These are phyloP conservation scores for Watsonalla cultraria DNA, from an alignment of 2,888 invertebrate genomes.

Conservation along the genomic window DNA sequence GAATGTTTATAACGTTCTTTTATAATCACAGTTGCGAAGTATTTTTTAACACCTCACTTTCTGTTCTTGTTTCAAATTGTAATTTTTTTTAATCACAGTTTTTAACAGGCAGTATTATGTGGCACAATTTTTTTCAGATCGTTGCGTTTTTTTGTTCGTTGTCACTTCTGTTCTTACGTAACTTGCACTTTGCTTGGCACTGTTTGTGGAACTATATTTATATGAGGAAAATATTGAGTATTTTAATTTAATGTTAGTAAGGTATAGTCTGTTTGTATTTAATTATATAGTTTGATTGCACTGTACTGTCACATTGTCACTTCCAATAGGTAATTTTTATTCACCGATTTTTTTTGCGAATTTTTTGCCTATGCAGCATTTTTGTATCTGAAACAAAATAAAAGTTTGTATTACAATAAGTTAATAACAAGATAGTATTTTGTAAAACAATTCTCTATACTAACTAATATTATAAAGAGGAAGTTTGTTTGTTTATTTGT, in stretches of 20 bases:
- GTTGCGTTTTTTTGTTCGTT: slow-evolving; percentile 42
- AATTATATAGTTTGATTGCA: slow-evolving; percentile 1
- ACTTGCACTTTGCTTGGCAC: slow-evolving; percentile 47
- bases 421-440: not conserved
- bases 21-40: not conserved
- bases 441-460: too few relatives aligned
- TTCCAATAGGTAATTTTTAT: slow-evolving; percentile 3
- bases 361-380: slow-evolving; percentile 58
- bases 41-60: not conserved
- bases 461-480: too few relatives aligned
- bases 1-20: not conserved
- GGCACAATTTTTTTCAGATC: slow-evolving; percentile 32
- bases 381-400: slow-evolving; percentile 49
- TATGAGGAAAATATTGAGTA: slow-evolving; percentile 48
- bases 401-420: slow-evolving; percentile 5
- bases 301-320: slow-evolving; percentile 48
- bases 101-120: slow-evolving; percentile 16
- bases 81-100: slow-evolving; percentile 7
- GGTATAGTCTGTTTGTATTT: slow-evolving; percentile 20
- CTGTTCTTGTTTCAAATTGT: slow-evolving; percentile 3
- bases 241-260: slow-evolving; percentile 31
- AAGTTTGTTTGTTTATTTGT: too few relatives aligned
- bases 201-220: slow-evolving; percentile 33
- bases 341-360: slow-evolving; percentile 58
- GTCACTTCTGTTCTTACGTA: slow-evolving; percentile 24